A percentile compares a stretch with the other conserved stretches of the same genome.
Conservation (phyloP, 1,140 invertebrate species). For the Brachystomella parvula region DNA sequence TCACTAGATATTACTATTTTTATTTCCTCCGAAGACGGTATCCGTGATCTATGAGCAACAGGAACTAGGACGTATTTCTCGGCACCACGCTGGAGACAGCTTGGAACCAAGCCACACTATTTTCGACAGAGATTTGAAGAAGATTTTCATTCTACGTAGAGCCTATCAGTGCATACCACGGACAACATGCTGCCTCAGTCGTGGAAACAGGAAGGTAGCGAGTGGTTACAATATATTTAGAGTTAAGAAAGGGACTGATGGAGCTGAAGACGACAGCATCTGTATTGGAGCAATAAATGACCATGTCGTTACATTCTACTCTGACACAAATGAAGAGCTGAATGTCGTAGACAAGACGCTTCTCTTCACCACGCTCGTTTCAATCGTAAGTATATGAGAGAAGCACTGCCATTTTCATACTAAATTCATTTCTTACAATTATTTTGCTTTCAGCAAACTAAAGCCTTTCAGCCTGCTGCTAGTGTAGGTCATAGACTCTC, state of each 20-base stretch:
- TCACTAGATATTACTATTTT: too few species aligned
- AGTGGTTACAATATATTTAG: background rate
- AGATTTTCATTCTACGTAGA: background rate
- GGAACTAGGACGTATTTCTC: background rate
- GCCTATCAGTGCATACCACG: background rate
- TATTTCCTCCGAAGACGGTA: background rate
- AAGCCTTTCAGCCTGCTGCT: background rate
- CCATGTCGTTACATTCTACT: background rate
- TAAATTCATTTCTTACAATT: background rate
- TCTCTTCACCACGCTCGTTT: background rate
- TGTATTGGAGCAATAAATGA: too few species aligned
- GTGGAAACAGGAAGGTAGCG: background rate
- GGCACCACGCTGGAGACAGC: background rate
- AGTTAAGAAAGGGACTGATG: background rate
- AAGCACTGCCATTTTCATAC: background rate
- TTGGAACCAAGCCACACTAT: background rate
- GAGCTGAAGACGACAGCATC: background rate
- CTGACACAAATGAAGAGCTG: background rate
- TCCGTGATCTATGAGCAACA: background rate
- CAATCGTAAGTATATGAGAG: background rate
- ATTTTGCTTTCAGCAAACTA: background rate
- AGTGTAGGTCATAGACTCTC: background rate
- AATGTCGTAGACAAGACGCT: background rate
- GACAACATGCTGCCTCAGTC: background rate
- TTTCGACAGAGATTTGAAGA: background rate